These are phyloP conservation scores for Myoxocephalus aenaeus DNA, from an alignment of 2,797 vertebrate species.

Conservation along the genomic window DNA sequence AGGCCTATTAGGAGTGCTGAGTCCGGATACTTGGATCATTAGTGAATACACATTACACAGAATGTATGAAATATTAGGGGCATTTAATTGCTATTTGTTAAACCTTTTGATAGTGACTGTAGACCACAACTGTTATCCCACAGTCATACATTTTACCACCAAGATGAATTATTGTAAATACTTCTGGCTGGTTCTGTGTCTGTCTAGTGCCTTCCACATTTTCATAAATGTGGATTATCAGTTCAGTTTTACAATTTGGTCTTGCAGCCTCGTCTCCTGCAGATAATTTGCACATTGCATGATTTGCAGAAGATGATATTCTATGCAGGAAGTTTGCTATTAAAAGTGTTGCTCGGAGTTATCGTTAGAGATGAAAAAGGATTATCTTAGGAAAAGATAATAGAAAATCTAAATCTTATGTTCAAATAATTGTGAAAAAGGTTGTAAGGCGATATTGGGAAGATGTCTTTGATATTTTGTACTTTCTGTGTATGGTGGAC, in stretches of 20 bases:
- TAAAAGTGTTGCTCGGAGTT: not conserved
- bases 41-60: not conserved
- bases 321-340: not conserved
- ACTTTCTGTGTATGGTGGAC: not conserved
- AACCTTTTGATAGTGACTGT: not conserved
- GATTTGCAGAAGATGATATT: not conserved
- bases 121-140: not conserved
- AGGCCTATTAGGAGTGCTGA: constrained; percentile 25
- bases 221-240: not conserved
- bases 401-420: not conserved
- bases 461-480: not conserved
- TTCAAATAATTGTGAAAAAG: not conserved
- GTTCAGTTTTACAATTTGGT: not conserved
- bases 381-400: not conserved
- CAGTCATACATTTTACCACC: not conserved
- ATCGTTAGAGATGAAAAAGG: not conserved
- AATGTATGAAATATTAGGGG: not conserved
- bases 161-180: not conserved
- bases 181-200: not conserved
- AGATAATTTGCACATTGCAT: not conserved
- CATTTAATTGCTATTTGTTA: not conserved
- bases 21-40: not conserved
- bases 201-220: not conserved
- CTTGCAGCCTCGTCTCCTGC: not conserved
- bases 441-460: not conserved